These are phyloP conservation scores for Cataglyphis hispanica DNA, from an alignment of 1,140 invertebrate genomes.

Conservation along the genomic window DNA sequence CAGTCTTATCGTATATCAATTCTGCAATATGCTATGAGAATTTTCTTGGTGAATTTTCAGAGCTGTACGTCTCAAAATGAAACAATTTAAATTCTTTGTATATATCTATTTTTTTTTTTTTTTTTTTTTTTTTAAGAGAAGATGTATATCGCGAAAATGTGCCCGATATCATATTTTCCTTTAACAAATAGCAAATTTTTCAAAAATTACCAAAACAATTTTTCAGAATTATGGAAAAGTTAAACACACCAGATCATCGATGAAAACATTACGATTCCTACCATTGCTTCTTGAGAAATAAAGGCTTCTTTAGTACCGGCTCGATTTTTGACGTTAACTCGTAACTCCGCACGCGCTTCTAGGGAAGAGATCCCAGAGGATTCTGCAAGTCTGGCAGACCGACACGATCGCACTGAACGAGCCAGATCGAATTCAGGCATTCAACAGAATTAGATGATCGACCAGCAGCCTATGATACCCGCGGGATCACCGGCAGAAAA, in stretches of 20 bases:
- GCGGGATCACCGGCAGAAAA: constrained; percentile 36
- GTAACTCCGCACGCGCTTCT: constrained; percentile 16
- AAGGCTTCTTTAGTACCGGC: neutral
- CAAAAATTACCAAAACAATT: neutral
- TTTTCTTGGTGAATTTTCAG: neutral
- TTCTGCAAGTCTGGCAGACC: neutral
- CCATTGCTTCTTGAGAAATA: neutral
- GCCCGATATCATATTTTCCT: neutral
- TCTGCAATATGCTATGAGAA: neutral
- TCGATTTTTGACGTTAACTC: neutral
- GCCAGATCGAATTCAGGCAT: constrained; percentile 51
- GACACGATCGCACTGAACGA: constrained; percentile 31
- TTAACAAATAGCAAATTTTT: neutral
- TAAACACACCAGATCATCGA: neutral
- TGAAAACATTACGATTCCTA: neutral
- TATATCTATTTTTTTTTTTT: neutral
- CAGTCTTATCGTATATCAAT: constrained; percentile 26
- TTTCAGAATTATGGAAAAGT: neutral
- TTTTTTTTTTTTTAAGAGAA: neutral
- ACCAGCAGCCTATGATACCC: constrained; percentile 34
- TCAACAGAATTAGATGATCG: constrained; percentile 59
- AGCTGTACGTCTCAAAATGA: neutral
- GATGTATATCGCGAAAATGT: neutral
- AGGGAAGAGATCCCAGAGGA: constrained; percentile 28
- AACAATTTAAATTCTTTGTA: constrained; percentile 3